These are phyloP conservation scores for Globodera ellingtonae DNA, from an alignment of 1,140 invertebrate species.

Conservation along the genomic window DNA sequence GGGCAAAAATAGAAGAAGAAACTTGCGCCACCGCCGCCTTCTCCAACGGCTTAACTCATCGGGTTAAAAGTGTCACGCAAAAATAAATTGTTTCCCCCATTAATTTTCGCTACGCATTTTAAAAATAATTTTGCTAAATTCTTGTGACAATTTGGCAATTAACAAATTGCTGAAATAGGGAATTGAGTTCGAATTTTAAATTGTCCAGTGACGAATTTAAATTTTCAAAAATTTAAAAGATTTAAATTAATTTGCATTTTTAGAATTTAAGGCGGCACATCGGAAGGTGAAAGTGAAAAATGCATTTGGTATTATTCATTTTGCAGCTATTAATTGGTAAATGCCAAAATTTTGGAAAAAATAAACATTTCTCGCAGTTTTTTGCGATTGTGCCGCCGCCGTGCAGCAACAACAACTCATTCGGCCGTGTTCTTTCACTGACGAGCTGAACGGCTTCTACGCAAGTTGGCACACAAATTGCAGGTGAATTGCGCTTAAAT, in stretches of 20 bases:
- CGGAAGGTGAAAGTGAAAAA: neutral
- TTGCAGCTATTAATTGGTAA: neutral
- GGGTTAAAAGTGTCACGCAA: neutral
- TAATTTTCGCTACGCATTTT: neutral
- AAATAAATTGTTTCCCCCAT: neutral
- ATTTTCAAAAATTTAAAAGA: too few species aligned
- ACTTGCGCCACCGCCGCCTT: neutral
- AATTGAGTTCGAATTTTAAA: too few species aligned
- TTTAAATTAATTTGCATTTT: neutral
- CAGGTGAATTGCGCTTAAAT: slow-evolving; percentile 14
- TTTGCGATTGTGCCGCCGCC: neutral
- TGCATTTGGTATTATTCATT: neutral
- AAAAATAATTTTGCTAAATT: neutral
- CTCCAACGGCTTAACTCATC: neutral
- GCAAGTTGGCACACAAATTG: slow-evolving; percentile 32
- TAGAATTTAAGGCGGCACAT: neutral
- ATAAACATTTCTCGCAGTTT: neutral
- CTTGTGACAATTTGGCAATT: neutral
- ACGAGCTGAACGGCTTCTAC: slow-evolving; percentile 21
- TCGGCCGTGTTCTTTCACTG: slow-evolving; percentile 20
- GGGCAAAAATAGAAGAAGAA: neutral
- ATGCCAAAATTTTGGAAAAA: neutral
- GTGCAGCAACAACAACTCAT: neutral
- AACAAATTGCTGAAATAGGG: too few species aligned
- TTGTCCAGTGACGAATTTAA: too few species aligned